phyloP scores from a whole-genome alignment of 2,113 vertebrate species.

The Campylomormyrus numenius region DNA sequence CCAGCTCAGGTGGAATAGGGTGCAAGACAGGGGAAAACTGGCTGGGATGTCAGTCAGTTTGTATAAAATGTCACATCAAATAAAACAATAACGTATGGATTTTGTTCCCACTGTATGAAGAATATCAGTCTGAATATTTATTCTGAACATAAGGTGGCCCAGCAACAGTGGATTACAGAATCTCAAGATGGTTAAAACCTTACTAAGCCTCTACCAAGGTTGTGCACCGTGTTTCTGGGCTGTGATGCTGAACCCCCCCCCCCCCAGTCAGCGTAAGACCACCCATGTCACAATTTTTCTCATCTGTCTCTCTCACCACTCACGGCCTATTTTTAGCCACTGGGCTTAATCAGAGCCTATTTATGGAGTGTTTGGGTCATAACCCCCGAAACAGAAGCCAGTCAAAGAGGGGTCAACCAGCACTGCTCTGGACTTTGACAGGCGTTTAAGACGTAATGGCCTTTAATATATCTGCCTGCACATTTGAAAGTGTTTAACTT shows the following conservation, averaged over 20 bases:
- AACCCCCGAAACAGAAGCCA: slow-evolving; percentile 59
- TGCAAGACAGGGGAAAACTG: neutral
- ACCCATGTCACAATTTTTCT: neutral
- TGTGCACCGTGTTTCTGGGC: neutral
- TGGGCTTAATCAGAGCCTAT: slow-evolving; percentile 57
- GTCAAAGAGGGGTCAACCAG: slow-evolving; percentile 54
- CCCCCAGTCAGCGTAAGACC: neutral
- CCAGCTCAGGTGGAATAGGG: neutral
- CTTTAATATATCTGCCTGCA: slow-evolving; percentile 50
- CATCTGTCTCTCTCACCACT: slow-evolving; percentile 8
- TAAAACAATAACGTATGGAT: neutral
- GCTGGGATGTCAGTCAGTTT: neutral
- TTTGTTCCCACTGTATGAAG: neutral
- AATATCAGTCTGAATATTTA: neutral
- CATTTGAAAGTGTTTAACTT: slow-evolving; percentile 64
- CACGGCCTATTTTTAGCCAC: slow-evolving; percentile 53
- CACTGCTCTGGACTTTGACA: slow-evolving; percentile 51
- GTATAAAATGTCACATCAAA: neutral
- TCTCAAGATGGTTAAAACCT: neutral
- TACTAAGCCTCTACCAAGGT: neutral
- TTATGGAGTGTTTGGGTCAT: slow-evolving; percentile 49
- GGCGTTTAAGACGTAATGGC: slow-evolving; percentile 60
- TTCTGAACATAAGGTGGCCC: neutral
- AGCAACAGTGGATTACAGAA: neutral
- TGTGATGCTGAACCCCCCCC: neutral